Evolutionary conservation across 2,113 vertebrate species (phyloP).

Genomic region (Acrocephalus kingi): DNA sequence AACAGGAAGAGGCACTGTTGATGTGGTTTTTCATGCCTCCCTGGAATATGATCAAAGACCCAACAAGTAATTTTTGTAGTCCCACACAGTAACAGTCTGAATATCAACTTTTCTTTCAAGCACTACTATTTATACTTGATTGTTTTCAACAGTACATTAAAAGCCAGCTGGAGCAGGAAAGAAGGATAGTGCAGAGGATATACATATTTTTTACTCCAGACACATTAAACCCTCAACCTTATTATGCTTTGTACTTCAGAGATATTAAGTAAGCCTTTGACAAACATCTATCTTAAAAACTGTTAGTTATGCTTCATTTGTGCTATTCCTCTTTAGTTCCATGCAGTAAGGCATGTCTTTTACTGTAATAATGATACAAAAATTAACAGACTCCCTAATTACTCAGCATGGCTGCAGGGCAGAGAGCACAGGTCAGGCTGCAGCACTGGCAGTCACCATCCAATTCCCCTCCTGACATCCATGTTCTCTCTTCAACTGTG

Average conservation of each 20-base stretch:
- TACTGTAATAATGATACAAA: neutral
- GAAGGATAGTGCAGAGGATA: neutral
- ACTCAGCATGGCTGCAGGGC: neutral
- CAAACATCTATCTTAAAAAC: constrained; percentile 27
- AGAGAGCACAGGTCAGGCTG: neutral
- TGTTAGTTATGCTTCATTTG: neutral
- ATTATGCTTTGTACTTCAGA: constrained; percentile 15
- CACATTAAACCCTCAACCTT: neutral
- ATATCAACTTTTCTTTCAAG: constrained; percentile 19
- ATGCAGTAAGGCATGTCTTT: neutral
- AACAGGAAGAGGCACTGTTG: neutral
- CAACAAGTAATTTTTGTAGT: neutral
- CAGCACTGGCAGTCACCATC: neutral
- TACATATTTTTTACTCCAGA: neutral
- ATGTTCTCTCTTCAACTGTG: neutral
- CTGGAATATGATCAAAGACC: neutral
- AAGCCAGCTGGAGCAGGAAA: constrained; percentile 2
- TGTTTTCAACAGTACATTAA: neutral
- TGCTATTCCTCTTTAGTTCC: neutral
- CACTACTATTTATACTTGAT: neutral
- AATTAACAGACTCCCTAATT: neutral
- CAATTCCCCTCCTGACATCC: neutral
- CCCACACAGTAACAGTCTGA: neutral
- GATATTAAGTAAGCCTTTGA: constrained; percentile 16
- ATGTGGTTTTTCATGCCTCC: neutral